phyloP scores from a whole-genome alignment of 1,140 invertebrate species.

The Ceratina australensis region DNA sequence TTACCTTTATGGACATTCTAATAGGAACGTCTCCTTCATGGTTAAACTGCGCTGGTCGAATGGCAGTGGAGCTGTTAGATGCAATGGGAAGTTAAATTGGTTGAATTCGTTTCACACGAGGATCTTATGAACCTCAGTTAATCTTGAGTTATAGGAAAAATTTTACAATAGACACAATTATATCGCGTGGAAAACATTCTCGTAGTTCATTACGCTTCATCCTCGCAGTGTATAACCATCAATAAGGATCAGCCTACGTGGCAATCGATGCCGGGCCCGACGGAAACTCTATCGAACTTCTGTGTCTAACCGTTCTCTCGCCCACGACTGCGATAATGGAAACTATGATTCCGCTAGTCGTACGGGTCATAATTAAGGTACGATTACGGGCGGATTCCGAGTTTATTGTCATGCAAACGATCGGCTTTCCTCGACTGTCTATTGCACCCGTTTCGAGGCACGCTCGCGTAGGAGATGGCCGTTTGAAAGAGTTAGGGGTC shows the following conservation, averaged over 20 bases:
- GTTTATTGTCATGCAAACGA: conserved; percentile 21
- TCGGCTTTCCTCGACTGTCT: conserved; percentile 4
- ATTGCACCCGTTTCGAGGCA: conserved; percentile 7
- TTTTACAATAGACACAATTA: too few relatives aligned
- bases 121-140: not conserved
- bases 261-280: not conserved
- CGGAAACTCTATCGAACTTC: not conserved
- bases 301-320: not conserved
- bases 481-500: conserved; percentile 38
- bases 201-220: not conserved
- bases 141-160: not conserved
- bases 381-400: not conserved
- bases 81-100: conserved; percentile 6
- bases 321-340: conserved; percentile 11
- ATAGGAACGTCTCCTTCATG: conserved; percentile 2
- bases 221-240: too few relatives aligned
- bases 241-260: conserved; percentile 1
- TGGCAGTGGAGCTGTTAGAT: too few relatives aligned
- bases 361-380: conserved; percentile 11
- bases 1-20: conserved; percentile 39
- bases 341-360: not conserved
- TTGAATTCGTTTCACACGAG: not conserved
- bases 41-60: conserved; percentile 15
- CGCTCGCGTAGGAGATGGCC: conserved; percentile 2
- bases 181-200: not conserved